A percentile compares a stretch with the other conserved stretches of the same genome.
These are phyloP conservation scores for Phaedon cochleariae DNA, from an alignment of 2,888 invertebrate species.

Conservation along the genomic window DNA sequence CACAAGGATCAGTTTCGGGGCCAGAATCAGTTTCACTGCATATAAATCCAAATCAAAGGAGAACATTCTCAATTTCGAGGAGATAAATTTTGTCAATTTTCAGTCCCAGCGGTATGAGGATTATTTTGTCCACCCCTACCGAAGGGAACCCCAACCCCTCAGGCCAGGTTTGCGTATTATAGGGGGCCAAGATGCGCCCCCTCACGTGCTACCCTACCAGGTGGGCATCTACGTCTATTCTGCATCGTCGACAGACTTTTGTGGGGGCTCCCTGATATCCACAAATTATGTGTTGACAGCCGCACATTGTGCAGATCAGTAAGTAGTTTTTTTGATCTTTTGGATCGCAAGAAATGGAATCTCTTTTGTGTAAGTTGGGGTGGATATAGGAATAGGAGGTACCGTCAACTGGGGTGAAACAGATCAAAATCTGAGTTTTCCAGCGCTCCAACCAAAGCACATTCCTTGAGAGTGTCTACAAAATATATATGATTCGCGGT, in stretches of 20 bases:
- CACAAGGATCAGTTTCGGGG: no score
- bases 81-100: not conserved
- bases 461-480: no score
- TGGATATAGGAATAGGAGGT: no score
- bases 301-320: conserved; percentile 42
- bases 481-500: no score
- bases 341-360: no score
- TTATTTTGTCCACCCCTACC: conserved; percentile 1
- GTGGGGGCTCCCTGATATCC: conserved; percentile 43
- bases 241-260: conserved; percentile 32
- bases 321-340: conserved; percentile 17
- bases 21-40: no score
- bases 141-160: not conserved
- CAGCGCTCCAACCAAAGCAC: no score
- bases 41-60: no score
- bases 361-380: no score
- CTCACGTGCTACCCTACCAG: conserved; percentile 38
- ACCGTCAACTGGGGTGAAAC: no score
- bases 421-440: no score
- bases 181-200: conserved; percentile 33
- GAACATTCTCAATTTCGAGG: no score
- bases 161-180: not conserved
- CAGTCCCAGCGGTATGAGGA: not conserved
- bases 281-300: conserved; percentile 41
- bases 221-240: conserved; percentile 37